Conservation (phyloP, 1,140 invertebrate genomes). For the Drosophila burlai region DNA sequence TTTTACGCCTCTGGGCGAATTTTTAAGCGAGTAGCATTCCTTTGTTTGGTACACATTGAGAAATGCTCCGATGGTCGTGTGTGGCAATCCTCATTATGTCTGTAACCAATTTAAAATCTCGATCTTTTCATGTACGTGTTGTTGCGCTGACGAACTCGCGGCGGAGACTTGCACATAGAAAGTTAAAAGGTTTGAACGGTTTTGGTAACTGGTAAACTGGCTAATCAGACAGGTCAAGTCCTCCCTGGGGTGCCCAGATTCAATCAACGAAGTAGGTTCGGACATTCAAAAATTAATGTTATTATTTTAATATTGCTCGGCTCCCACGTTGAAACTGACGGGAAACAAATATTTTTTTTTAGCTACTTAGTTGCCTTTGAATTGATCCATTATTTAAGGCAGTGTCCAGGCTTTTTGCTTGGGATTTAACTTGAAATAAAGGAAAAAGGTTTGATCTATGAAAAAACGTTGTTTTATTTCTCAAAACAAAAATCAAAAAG, state of each 20-base stretch:
- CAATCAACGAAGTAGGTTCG: neutral
- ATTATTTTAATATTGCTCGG: slow-evolving; percentile 26
- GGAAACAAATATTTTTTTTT: neutral
- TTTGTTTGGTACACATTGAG: slow-evolving; percentile 52
- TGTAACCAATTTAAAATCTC: slow-evolving; percentile 69
- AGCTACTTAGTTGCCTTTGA: neutral
- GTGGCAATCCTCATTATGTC: slow-evolving; percentile 39
- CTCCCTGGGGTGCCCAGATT: slow-evolving; percentile 4
- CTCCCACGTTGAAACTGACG: neutral
- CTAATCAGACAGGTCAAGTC: slow-evolving; percentile 8
- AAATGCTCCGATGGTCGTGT: slow-evolving; percentile 50
- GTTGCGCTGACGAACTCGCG: slow-evolving; percentile 51
- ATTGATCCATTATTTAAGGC: neutral
- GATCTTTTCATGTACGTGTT: slow-evolving; percentile 65
- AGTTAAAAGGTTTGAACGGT: slow-evolving; percentile 61
- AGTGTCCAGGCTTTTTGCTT: neutral
- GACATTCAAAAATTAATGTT: slow-evolving; percentile 1
- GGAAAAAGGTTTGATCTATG: neutral
- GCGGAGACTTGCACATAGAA: slow-evolving; percentile 36
- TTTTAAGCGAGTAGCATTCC: slow-evolving; percentile 30
- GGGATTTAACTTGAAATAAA: slow-evolving; percentile 1
- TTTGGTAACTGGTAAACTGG: slow-evolving; percentile 52
- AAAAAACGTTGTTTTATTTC: slow-evolving; percentile 12
- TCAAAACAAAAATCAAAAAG: neutral
- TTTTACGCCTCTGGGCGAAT: slow-evolving; percentile 15